Evolutionary conservation across 2,888 invertebrate genomes (phyloP), one percentile per base, ranked within the genome.

Genomic region (Deilephila porcellus): DNA sequence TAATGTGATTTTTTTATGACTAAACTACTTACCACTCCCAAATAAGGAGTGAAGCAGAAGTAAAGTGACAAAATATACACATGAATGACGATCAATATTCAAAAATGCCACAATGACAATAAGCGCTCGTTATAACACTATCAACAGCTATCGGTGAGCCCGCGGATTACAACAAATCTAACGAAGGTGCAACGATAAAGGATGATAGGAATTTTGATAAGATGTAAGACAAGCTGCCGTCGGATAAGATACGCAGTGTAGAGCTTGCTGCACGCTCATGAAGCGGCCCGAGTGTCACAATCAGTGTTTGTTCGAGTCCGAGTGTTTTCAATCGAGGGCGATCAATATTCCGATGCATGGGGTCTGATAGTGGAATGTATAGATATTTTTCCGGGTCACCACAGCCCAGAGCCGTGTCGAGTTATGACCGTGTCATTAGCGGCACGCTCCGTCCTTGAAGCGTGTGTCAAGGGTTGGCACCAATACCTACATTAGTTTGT

Each of bases 371-470:
- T 78, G 78, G 73, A 77, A 77, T 75, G 75, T 75, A 78, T 75
- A 77, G 75, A 77, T 77, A 76, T 74, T 78, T 70, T 62, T 37
- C 53, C 59, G 37, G 64, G 64, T 70, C 60, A 71, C 37, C 70
- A 73, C 56, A 72, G 53, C 32, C 73, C 37, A 52, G 52, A 67
- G 67, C 52, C 52, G 34, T 53, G 32, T 60, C 4, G 64, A 20
- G 45, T 45, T 14, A 79, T 80, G 78, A 77, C 81, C 80, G 79
- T 79, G 82, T 84, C 83, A 80, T 82, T 81, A 81, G 74, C 80
- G 82, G 77, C 79, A 76, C 76, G 73, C 71, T 71, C 53, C 72
- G 84, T 78, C 86, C 87, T 87, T 87, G 86, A 78, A 72, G 71
- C 74, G 32, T 71, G 75, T 80, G 83, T 79, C 83, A 81, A 81